Evolutionary conservation across 2,888 invertebrate species (phyloP).

Genomic region (Hermaeophaga mercurialis): DNA sequence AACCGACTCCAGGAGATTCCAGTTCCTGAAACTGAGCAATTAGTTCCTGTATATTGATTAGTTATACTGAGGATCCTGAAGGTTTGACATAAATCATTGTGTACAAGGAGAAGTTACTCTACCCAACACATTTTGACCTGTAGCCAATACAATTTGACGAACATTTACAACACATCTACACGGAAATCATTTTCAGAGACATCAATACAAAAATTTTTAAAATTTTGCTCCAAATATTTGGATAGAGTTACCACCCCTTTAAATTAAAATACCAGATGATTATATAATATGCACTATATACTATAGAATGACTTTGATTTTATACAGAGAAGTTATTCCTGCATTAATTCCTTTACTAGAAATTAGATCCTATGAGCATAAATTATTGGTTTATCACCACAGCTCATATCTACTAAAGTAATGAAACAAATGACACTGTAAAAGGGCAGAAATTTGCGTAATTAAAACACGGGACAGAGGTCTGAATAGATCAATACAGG

Average conservation of each 20-base stretch:
- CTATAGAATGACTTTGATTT: constrained; percentile 50
- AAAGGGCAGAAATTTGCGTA: background rate
- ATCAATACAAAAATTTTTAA: constrained; percentile 11
- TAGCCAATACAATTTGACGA: background rate
- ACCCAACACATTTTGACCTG: background rate
- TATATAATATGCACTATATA: constrained; percentile 48
- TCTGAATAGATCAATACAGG: constrained; percentile 4
- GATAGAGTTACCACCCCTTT: constrained; percentile 17
- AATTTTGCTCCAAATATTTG: constrained; percentile 9
- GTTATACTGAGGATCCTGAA: constrained; percentile 15
- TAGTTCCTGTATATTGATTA: no score
- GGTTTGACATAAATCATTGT: constrained; percentile 25
- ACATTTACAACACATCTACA: constrained; percentile 20
- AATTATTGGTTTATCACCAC: no score
- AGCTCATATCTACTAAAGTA: no score
- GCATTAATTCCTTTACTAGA: constrained; percentile 1
- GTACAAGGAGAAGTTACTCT: constrained; percentile 19
- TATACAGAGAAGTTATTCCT: constrained; percentile 17
- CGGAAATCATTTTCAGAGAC: constrained; percentile 17
- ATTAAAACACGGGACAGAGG: background rate
- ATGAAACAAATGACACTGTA: no score
- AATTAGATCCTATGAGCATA: background rate
- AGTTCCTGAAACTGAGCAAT: background rate
- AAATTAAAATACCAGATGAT: constrained; percentile 45
- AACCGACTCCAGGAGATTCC: constrained; percentile 16